These are phyloP conservation scores for Nemotelus pantherinus DNA, from an alignment of 2,888 invertebrate species.

Conservation along the genomic window DNA sequence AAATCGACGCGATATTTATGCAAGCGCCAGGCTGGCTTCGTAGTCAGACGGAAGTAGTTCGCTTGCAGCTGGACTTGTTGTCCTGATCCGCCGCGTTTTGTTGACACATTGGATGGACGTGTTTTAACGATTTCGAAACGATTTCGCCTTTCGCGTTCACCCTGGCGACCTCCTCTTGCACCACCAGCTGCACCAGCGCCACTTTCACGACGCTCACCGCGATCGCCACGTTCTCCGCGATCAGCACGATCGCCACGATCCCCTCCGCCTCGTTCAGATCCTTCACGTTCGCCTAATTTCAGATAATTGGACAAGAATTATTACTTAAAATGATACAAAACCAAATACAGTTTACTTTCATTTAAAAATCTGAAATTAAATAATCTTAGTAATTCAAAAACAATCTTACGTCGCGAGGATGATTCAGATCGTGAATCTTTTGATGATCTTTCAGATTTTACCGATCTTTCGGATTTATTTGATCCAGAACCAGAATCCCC, in stretches of 20 bases:
- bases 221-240: slow-evolving; percentile 33
- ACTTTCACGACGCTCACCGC: slow-evolving; percentile 46
- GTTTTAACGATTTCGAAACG: slow-evolving; percentile 58
- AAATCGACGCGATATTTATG: slow-evolving; percentile 82
- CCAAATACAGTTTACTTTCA: neutral
- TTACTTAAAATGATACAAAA: neutral
- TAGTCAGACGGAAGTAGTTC: slow-evolving; percentile 76
- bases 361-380: neutral
- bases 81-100: slow-evolving; percentile 67
- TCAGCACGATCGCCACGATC: slow-evolving; percentile 26
- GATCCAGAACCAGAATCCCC: slow-evolving; percentile 36
- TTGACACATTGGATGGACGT: slow-evolving; percentile 57
- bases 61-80: slow-evolving; percentile 66
- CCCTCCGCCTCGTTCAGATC: slow-evolving; percentile 16
- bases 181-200: slow-evolving; percentile 20
- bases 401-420: slow-evolving; percentile 33
- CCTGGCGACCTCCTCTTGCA: neutral
- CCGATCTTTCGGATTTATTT: slow-evolving; percentile 34
- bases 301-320: neutral
- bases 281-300: slow-evolving; percentile 13
- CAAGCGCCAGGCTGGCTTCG: slow-evolving; percentile 74
- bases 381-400: neutral
- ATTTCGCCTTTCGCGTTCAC: slow-evolving; percentile 34
- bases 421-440: slow-evolving; percentile 32
- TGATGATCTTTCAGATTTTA: slow-evolving; percentile 36